These are phyloP conservation scores for Nesoenas mayeri DNA, from an alignment of 2,113 vertebrate genomes.

Conservation along the genomic window DNA sequence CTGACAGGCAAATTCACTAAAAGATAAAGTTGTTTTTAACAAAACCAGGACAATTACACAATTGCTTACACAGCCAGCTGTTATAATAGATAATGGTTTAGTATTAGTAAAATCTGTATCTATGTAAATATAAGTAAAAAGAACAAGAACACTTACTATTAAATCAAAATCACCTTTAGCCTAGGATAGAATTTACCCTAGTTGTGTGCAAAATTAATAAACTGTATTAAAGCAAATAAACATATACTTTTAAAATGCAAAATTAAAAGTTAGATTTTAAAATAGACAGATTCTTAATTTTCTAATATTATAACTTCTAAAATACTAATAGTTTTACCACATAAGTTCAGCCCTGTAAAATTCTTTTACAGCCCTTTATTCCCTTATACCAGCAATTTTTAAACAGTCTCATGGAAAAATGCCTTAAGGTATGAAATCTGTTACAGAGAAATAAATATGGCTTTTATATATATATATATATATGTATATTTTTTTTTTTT, in stretches of 20 bases:
- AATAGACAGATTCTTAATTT: background rate
- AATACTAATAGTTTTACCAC: background rate
- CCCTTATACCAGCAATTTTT: background rate
- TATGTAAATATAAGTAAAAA: background rate
- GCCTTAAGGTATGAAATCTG: background rate
- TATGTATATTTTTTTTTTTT: background rate
- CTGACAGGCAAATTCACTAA: too few relatives aligned
- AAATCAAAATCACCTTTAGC: background rate
- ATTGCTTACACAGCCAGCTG: background rate
- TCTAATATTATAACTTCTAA: background rate
- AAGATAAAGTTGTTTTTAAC: too few relatives aligned
- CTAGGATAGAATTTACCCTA: background rate
- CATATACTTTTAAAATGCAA: background rate
- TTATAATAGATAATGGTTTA: background rate
- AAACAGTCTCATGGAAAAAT: background rate
- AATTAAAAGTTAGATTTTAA: background rate
- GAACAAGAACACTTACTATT: background rate
- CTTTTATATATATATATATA: too few relatives aligned
- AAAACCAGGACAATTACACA: background rate
- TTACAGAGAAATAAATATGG: background rate
- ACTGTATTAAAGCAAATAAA: background rate
- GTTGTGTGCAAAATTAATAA: background rate
- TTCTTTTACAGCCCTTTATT: background rate
- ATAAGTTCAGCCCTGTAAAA: background rate
- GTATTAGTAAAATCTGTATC: background rate